Evolutionary conservation across 2,797 vertebrate genomes (phyloP), one percentile per base, ranked within the genome.

Genomic region (Amphiprion clarkii): DNA sequence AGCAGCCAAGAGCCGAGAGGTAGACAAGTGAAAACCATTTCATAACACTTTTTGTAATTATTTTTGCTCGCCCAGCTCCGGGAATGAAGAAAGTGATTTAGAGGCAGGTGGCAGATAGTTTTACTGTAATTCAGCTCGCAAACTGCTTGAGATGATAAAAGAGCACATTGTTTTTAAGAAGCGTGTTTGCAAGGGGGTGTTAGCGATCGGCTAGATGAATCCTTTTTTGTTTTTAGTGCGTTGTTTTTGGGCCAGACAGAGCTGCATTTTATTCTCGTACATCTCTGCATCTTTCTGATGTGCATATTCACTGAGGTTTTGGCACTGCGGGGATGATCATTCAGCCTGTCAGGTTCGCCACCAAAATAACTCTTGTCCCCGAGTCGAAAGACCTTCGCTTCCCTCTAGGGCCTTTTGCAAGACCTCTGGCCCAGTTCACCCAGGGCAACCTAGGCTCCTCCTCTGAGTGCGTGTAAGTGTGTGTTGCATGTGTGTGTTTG

Each of bases 351-450:
- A 84, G 81, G 75, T 82, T 82, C 78, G 79, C 70, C 71, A 66
- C 57, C 66, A 80, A 90, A 93, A 90, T 80, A 88, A 89, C 85
- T 84, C 76, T 71, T 62, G 82, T 83, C 81, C 82, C 83, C 68
- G 78, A 89, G 76, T 89, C 56, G 51, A 83, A 91, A 85, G 87
- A 92, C 88, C 91, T 92, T 88, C 83, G 61, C 81, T 90, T 88
- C 82, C 86, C 88, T 87, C 74, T 71, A 66, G 76, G 84, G 89
- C 79, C 82, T 88, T 92, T 73, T 84, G 71, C 77, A 84, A 92
- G 92, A 94, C 92, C 92, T 94, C 92, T 94, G 88, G 80, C 91
- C 93, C 79, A 94, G 89, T 93, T 94, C 93, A 93, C 91, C 89
- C 91, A 72, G 92, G 89, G 92, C 92, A 94, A 92, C 90, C 72